Base-by-base conservation (phyloP, 2,888 invertebrate species). In the Neoascia interrupta region DNA sequence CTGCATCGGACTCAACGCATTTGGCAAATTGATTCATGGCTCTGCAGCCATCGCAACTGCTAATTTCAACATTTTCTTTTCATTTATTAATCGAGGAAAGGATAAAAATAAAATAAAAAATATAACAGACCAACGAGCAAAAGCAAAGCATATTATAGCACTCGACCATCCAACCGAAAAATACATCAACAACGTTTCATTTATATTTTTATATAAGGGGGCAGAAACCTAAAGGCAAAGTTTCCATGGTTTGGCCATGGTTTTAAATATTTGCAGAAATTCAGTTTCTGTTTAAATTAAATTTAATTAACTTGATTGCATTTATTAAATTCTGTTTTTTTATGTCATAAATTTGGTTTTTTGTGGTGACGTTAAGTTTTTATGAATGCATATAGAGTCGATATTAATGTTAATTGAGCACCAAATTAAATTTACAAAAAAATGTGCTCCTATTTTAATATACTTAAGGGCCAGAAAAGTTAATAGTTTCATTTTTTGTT, bases 161-260 rank as follows among this genome's bases (percentile, higher is more conserved):
- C 76, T 66, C 47, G 49, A 66, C 54, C 76, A 79, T 60, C 76
- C 76, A 54, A 66, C 66, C 66, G 72, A 60, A 79, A 79, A 79
- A 79, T 72, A 72, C 58, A 79, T 72, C 76, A 72, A 72, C 63
- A 72, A 72, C 53, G 58, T 72, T 79, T 79, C 76, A 72, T 79
- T 72, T 13, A 16, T 8, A 13, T 53, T 15, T 36, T 13, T 36
- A 13, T 36, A 21, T 53, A 21, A 16, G 23, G 6, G 11, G 28
- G 34, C 18, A 41, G n/a, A n/a, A 19, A 43, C 63, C 15, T 13
- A 56, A 31, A 41, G 41, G 34, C 28, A n/a, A n/a, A n/a, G 11
- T 23, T 21, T 39, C 18, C 13, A 19, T 56, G 23, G 37, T 45
- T 53, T 64, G 51, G 63, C 63, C 28, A 15, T 43, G 63, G 51